These are phyloP conservation scores for Zelleria hepariella DNA, from an alignment of 2,888 invertebrate genomes.

Conservation along the genomic window DNA sequence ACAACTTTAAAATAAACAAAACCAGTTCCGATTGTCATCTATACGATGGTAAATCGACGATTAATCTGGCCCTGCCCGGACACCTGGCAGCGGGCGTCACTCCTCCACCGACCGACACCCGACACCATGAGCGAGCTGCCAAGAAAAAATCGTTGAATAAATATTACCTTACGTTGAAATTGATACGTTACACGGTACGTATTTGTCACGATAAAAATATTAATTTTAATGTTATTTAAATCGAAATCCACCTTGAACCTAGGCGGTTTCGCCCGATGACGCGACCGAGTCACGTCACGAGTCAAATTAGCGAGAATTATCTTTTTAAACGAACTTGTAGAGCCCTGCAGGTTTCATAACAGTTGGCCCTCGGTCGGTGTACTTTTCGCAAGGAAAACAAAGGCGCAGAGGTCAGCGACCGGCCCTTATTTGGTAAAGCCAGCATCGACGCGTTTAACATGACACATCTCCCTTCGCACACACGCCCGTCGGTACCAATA, in stretches of 20 bases:
- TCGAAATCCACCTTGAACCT: background rate
- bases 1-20: constrained; percentile 64
- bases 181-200: background rate
- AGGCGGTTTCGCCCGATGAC: background rate
- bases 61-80: constrained; percentile 48
- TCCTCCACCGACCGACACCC: constrained; percentile 33
- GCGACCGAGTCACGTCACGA: background rate
- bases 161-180: background rate
- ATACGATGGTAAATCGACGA: constrained; percentile 59
- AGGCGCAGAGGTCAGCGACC: constrained; percentile 55
- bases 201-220: background rate
- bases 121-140: background rate
- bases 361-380: background rate
- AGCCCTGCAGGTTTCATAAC: background rate
- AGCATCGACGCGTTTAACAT: constrained; percentile 17
- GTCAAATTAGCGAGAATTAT: background rate
- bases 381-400: constrained; percentile 32
- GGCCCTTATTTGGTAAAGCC: constrained; percentile 57
- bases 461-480: background rate
- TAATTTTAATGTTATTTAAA: background rate
- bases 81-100: constrained; percentile 52
- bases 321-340: too few relatives aligned
- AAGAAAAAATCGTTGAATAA: background rate
- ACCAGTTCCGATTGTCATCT: constrained; percentile 69
- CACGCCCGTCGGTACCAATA: background rate